A percentile compares a stretch with the other conserved stretches of the same genome.
Evolutionary conservation across 2,113 vertebrate species (phyloP).

Genomic region (Cinclus mexicanus): DNA sequence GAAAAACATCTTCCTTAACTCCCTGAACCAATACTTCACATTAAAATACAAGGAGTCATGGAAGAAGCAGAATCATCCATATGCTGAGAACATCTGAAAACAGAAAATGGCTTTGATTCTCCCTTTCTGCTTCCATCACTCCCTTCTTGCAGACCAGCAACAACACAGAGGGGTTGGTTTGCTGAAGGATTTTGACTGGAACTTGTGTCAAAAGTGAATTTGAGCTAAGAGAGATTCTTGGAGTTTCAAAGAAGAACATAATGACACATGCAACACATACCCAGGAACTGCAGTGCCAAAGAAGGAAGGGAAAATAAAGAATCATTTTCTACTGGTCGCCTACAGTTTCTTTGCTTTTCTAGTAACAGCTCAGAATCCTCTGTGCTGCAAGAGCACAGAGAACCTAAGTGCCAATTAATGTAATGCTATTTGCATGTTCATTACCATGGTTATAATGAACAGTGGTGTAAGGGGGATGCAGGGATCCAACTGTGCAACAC

Average conservation of each 20-base stretch:
- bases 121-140: neutral
- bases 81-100: neutral
- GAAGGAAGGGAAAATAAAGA: neutral
- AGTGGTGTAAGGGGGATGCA: neutral
- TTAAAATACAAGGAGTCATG: rapidly evolving
- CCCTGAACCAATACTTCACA: neutral
- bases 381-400: neutral
- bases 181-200: neutral
- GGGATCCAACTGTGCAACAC: neutral
- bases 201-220: neutral
- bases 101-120: neutral
- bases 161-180: neutral
- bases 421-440: neutral
- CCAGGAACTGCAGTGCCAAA: neutral
- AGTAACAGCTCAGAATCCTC: neutral
- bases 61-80: neutral
- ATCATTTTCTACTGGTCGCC: neutral
- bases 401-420: neutral
- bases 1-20: neutral
- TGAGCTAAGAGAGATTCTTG: neutral
- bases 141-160: neutral
- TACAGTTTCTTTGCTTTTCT: neutral
- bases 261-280: rapidly evolving
- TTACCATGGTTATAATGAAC: neutral
- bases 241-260: neutral